These are phyloP conservation scores for Gymnogyps californianus DNA, from an alignment of 2,113 vertebrate genomes.

Conservation along the genomic window DNA sequence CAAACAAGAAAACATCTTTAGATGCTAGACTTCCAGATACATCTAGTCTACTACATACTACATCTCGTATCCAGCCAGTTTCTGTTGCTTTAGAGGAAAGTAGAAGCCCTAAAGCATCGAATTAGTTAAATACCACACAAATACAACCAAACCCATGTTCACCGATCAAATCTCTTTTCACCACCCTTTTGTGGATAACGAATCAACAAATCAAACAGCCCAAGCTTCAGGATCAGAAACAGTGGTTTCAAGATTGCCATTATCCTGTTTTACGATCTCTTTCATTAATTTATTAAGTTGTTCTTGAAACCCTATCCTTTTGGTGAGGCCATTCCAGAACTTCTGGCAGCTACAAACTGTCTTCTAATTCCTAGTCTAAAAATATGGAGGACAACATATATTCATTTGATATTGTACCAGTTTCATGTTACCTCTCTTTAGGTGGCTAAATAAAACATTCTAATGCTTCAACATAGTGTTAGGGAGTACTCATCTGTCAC, in stretches of 20 bases:
- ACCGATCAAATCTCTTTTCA: not conserved
- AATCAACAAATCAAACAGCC: not conserved
- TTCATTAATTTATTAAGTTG: conserved; percentile 1
- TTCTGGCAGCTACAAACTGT: not conserved
- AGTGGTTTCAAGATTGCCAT: not conserved
- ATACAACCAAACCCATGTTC: not conserved
- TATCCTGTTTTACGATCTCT: not conserved
- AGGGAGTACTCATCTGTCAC: not conserved
- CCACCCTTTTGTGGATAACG: not conserved
- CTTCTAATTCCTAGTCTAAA: not conserved
- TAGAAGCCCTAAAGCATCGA: not conserved
- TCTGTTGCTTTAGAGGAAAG: not conserved
- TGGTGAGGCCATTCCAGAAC: not conserved
- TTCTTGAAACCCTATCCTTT: not conserved
- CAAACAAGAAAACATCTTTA: not conserved
- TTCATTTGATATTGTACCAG: not conserved
- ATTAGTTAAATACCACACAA: not conserved
- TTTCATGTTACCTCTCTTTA: not conserved
- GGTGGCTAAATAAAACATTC: not conserved
- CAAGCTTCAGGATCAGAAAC: not conserved
- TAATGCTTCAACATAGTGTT: not conserved
- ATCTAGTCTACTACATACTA: not conserved
- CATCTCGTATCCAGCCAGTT: not conserved
- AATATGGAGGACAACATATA: not conserved
- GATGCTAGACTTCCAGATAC: not conserved